Evolutionary conservation across 2,888 invertebrate genomes (phyloP).

Genomic region (Pterostichus madidus): DNA sequence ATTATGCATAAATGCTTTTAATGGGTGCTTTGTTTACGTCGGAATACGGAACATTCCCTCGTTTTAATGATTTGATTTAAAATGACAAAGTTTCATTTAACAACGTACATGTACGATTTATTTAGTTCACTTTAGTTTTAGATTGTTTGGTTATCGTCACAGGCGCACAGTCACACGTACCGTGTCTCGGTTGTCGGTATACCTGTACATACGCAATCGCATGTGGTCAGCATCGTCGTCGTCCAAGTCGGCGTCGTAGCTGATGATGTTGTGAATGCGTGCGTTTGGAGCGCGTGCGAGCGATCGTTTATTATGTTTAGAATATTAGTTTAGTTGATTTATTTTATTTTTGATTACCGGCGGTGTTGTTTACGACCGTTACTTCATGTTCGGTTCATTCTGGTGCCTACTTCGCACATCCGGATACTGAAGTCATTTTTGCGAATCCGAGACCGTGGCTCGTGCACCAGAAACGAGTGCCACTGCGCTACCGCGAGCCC

Average conservation of each 20-base stretch:
- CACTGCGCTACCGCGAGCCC: slow-evolving; percentile 76
- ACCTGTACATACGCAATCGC: slow-evolving; percentile 42
- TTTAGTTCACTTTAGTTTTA: slow-evolving; percentile 46
- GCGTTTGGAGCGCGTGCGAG: slow-evolving; percentile 53
- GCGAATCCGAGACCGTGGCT: slow-evolving; percentile 73
- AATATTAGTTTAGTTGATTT: slow-evolving; percentile 68
- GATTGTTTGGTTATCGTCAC: slow-evolving; percentile 48
- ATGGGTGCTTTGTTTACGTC: slow-evolving; percentile 16
- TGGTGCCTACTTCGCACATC: slow-evolving; percentile 76
- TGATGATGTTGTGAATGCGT: too few species aligned
- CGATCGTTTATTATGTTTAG: slow-evolving; percentile 56
- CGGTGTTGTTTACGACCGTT: slow-evolving; percentile 73
- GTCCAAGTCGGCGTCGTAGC: slow-evolving; percentile 62
- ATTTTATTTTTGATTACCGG: slow-evolving; percentile 72
- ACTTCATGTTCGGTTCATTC: slow-evolving; percentile 76
- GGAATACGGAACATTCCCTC: slow-evolving; percentile 38
- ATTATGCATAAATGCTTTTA: slow-evolving; percentile 9
- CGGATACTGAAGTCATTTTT: slow-evolving; percentile 75
- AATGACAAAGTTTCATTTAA: slow-evolving; percentile 40
- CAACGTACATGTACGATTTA: slow-evolving; percentile 53
- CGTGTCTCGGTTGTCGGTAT: slow-evolving; percentile 26
- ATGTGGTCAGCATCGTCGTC: slow-evolving; percentile 57
- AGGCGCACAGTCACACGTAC: slow-evolving; percentile 54
- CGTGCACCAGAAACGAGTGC: slow-evolving; percentile 73
- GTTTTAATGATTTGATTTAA: slow-evolving; percentile 53